phyloP scores from a whole-genome alignment of 1,140 invertebrate species.

The Ridgeia piscesae region DNA sequence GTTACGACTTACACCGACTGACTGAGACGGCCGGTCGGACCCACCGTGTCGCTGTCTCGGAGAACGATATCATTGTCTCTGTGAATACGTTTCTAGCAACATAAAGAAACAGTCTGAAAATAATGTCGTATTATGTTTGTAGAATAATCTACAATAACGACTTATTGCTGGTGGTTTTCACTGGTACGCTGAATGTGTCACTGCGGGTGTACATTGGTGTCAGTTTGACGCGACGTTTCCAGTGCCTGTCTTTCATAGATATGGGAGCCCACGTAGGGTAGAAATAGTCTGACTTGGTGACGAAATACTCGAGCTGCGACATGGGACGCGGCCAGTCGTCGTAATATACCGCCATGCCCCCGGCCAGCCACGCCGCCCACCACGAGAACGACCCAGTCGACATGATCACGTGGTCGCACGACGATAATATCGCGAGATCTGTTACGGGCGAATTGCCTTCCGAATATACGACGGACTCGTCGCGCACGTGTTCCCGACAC shows the following conservation, averaged over 20 bases:
- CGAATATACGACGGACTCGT: conserved; percentile 14
- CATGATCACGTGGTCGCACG: conserved; percentile 69
- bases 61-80: too few species aligned
- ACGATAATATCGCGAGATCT: conserved; percentile 66
- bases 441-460: background rate
- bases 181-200: background rate
- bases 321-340: conserved; percentile 33
- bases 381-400: conserved; percentile 71
- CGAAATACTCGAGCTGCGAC: background rate
- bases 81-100: too few species aligned
- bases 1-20: too few species aligned
- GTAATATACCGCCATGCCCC: conserved; percentile 34
- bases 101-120: too few species aligned
- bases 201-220: background rate
- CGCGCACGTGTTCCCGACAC: conserved; percentile 13
- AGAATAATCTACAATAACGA: too few species aligned
- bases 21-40: too few species aligned
- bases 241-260: background rate
- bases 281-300: conserved; percentile 16
- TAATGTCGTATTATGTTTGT: too few species aligned
- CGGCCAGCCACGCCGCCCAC: conserved; percentile 64
- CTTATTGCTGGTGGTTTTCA: background rate
- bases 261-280: conserved; percentile 25
- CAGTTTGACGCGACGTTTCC: background rate
- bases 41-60: too few species aligned